Conservation (phyloP, 1,140 invertebrate species). For the Rhysida immarginata region DNA sequence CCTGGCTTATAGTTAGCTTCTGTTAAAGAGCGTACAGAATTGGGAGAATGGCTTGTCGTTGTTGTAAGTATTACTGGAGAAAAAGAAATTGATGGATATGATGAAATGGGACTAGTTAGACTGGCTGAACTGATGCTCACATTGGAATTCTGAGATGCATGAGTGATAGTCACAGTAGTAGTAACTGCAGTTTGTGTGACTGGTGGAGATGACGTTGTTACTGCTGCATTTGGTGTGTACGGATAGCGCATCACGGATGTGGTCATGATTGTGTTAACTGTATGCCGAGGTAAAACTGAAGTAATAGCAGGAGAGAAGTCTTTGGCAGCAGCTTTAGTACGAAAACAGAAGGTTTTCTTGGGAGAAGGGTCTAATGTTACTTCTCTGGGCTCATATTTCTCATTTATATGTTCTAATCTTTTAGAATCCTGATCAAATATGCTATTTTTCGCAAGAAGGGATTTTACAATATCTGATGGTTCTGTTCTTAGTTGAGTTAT, state of each 20-base stretch:
- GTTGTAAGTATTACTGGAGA: not conserved
- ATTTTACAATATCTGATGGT: conserved; percentile 85
- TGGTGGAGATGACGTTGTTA: conserved; percentile 18
- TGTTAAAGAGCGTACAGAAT: not conserved
- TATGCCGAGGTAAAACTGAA: conserved; percentile 8
- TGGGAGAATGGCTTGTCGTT: not conserved
- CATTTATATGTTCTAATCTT: conserved; percentile 68
- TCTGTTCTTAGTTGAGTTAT: conserved; percentile 26
- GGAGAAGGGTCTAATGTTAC: conserved; percentile 4
- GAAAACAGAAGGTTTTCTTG: conserved; percentile 17
- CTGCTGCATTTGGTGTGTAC: conserved; percentile 49
- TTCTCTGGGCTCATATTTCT: conserved; percentile 63
- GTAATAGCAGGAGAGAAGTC: conserved; percentile 22
- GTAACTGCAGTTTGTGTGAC: conserved; percentile 10
- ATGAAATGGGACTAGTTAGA: not conserved
- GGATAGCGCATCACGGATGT: conserved; percentile 37
- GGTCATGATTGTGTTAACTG: conserved; percentile 6
- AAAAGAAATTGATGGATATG: not conserved
- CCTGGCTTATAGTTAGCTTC: not conserved
- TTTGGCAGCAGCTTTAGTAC: conserved; percentile 29
- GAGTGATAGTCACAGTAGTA: conserved; percentile 2
- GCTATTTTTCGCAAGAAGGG: conserved; percentile 73
- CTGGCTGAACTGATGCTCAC: not conserved
- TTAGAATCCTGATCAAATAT: conserved; percentile 93
- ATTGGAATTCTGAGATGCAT: not conserved